phyloP scores from a whole-genome alignment of 1,140 invertebrate genomes.

The Planococcus citri region DNA sequence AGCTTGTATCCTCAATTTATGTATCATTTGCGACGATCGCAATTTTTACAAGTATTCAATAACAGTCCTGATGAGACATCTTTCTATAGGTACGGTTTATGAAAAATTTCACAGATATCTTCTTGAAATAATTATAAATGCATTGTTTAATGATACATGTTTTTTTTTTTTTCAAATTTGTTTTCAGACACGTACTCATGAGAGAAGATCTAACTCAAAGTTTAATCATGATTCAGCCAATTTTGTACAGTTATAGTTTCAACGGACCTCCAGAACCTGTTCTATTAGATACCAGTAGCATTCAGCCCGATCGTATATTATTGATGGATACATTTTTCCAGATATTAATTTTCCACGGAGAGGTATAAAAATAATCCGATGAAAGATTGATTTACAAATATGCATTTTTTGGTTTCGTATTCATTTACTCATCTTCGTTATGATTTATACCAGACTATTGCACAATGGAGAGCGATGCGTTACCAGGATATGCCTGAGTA shows the following conservation, averaged over 20 bases:
- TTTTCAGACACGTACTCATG: conserved; percentile 84
- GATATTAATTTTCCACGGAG: conserved; percentile 98
- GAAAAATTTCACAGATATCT: background rate
- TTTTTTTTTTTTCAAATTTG: conserved; percentile 24
- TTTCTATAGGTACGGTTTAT: conserved; percentile 69
- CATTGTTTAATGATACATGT: too few species aligned
- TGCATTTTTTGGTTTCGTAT: background rate
- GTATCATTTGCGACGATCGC: conserved; percentile 95
- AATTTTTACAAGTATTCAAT: conserved; percentile 99
- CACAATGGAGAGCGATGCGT: conserved; percentile 83
- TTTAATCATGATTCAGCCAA: conserved; percentile 98
- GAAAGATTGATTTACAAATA: background rate
- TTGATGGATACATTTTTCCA: conserved; percentile 99
- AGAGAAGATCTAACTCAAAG: conserved; percentile 94
- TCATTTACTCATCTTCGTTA: background rate
- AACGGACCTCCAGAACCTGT: conserved; percentile 96
- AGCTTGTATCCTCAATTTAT: conserved; percentile 98
- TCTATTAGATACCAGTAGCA: conserved; percentile 90
- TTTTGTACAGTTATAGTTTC: conserved; percentile 96
- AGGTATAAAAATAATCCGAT: conserved; percentile 45
- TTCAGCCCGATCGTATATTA: conserved; percentile 91
- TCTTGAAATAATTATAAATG: too few species aligned
- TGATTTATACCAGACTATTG: conserved; percentile 64
- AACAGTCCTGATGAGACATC: conserved; percentile 99
- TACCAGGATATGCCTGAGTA: conserved; percentile 97